These are phyloP conservation scores for Myopa tessellatipennis DNA, from an alignment of 2,888 invertebrate species.

Conservation along the genomic window DNA sequence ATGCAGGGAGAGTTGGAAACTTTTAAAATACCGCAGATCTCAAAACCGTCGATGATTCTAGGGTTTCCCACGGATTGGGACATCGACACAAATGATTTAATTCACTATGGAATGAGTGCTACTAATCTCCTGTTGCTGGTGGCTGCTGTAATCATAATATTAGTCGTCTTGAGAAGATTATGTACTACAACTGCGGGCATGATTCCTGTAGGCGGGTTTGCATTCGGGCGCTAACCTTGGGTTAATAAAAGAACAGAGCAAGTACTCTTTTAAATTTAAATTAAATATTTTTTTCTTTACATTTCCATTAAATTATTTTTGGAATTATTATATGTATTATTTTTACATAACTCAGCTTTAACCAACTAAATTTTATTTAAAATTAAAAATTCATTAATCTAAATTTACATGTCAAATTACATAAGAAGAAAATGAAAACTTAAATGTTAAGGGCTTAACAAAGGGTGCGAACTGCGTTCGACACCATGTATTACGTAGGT, in stretches of 20 bases:
- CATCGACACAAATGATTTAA: background rate
- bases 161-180: no score
- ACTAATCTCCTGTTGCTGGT: background rate
- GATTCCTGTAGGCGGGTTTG: no score
- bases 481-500: no score
- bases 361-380: background rate
- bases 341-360: background rate
- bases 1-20: slow-evolving; percentile 2
- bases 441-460: background rate
- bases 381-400: background rate
- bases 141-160: background rate
- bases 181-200: no score
- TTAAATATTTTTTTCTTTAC: no score
- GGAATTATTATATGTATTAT: background rate
- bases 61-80: background rate
- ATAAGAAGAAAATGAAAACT: background rate
- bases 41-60: background rate
- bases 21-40: background rate
- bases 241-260: background rate
- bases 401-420: background rate
- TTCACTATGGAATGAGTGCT: slow-evolving; percentile 1
- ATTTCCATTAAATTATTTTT: background rate
- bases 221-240: background rate
- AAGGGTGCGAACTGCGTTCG: no score
- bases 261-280: background rate